phyloP scores from a whole-genome alignment of 2,797 vertebrate species.

The Sebastes iracundus region DNA sequence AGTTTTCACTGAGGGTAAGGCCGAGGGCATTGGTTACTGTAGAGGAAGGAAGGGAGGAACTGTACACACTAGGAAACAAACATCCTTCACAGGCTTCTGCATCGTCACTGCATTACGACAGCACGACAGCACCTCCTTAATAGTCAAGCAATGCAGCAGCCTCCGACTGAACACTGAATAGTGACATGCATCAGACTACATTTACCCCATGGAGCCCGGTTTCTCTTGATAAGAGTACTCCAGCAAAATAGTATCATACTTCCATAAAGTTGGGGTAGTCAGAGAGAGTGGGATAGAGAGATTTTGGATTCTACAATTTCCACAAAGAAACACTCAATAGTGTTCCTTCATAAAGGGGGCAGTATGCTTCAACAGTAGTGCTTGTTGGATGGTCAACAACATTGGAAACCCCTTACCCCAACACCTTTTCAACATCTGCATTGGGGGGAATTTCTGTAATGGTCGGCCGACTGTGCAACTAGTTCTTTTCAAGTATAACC shows the following conservation, averaged over 20 bases:
- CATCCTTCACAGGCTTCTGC: slow-evolving; percentile 25
- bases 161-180: background rate
- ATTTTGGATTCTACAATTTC: background rate
- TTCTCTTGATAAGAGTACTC: background rate
- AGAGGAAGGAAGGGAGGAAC: slow-evolving; percentile 65
- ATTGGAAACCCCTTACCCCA: background rate
- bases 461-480: background rate
- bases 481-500: background rate
- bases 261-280: background rate
- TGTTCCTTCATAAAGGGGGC: background rate
- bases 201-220: background rate
- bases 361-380: too few relatives aligned
- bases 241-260: background rate
- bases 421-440: background rate
- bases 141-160: background rate
- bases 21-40: background rate
- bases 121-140: background rate
- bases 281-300: background rate
- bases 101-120: slow-evolving; percentile 29
- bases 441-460: background rate
- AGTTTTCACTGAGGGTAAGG: slow-evolving; percentile 34
- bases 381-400: background rate
- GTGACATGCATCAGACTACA: background rate
- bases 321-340: background rate
- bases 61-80: slow-evolving; percentile 40